Evolutionary conservation across 2,797 vertebrate genomes (phyloP).

Genomic region (Aulostomus chinensis): DNA sequence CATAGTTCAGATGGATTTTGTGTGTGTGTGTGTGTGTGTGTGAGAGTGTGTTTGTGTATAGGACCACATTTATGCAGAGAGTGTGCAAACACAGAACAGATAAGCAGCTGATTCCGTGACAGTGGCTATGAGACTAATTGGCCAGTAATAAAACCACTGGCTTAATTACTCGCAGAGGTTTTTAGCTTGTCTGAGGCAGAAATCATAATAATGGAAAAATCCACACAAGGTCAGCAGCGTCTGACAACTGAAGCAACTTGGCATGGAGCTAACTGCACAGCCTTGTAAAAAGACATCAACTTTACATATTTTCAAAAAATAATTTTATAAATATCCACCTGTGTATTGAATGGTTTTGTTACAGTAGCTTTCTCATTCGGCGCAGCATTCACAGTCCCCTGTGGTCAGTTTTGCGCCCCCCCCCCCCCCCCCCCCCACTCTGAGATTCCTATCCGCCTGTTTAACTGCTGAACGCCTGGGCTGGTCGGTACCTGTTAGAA

Average conservation of each 20-base stretch:
- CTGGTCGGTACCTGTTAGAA: too few relatives aligned
- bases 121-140: constrained; percentile 62
- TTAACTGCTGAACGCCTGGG: too few relatives aligned
- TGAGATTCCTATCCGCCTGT: too few relatives aligned
- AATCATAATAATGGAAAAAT: constrained; percentile 42
- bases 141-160: constrained; percentile 58
- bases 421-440: too few relatives aligned
- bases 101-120: constrained; percentile 57
- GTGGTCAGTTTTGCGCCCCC: too few relatives aligned
- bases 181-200: constrained; percentile 44
- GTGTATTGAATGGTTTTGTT: too few relatives aligned
- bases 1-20: constrained; percentile 46
- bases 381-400: too few relatives aligned
- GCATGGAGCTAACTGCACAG: too few relatives aligned
- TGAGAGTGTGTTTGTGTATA: constrained; percentile 11
- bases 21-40: constrained; percentile 13
- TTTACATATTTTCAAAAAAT: too few relatives aligned
- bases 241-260: constrained; percentile 7
- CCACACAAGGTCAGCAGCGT: constrained; percentile 55
- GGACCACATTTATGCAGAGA: constrained; percentile 43
- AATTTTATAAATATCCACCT: too few relatives aligned
- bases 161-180: constrained; percentile 60
- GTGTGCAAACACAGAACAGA: constrained; percentile 67
- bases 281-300: too few relatives aligned
- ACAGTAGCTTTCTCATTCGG: too few relatives aligned